Base-by-base conservation (phyloP, 2,113 vertebrate species). In the Zosterops borbonicus region DNA sequence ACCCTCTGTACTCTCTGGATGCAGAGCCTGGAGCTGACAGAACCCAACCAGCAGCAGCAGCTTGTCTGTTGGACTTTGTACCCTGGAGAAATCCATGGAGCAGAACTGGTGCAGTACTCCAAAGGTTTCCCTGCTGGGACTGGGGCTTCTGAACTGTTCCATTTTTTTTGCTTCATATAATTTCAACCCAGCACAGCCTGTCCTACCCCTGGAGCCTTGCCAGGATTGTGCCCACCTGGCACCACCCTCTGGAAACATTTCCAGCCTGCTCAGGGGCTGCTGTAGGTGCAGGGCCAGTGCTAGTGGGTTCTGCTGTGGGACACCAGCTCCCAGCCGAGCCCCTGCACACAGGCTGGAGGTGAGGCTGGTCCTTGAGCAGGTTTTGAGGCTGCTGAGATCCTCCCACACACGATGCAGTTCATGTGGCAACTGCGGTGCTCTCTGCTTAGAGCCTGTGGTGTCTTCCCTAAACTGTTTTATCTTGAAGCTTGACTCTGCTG, bases 381-480 rank as follows among this genome's bases (percentile, higher is more conserved):
- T 59, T 70, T 22, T 8, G 65, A 25, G 76, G 79, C 78, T 42
- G 62, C 74, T 22, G 73, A 82, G 78, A 47, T 92, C 55, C 87
- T 56, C 50, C 44, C 3, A 0, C 63, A 10, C 12, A 2, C 8
- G 46, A 9, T 19, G 31, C 63, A 29, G 25, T 12, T 82, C 4
- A 0, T 31, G 31, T 31, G 56, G 64, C 64, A 12, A 39, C 73
- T 2, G 12, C 0, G 0, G 28, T 27, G 68, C 24, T 53, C 68
- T 58, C 58, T 31, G 31, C 18, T 1, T 1, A 52, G 56, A 87
- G 69, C 22, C 0, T 4, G 37, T 14, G 59, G n/a, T 56, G 69
- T 47, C 83, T 56, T 70, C 49, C n/a, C 82, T 47, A 28, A 71
- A 63, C 42, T 22, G 60, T 31, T 87, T 47, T 20, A 37, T 71